Percentiles rank a stretch among this genome's conserved stretches.
Conservation (phyloP, 1,140 invertebrate species). For the Polypedilum vanderplanki region DNA sequence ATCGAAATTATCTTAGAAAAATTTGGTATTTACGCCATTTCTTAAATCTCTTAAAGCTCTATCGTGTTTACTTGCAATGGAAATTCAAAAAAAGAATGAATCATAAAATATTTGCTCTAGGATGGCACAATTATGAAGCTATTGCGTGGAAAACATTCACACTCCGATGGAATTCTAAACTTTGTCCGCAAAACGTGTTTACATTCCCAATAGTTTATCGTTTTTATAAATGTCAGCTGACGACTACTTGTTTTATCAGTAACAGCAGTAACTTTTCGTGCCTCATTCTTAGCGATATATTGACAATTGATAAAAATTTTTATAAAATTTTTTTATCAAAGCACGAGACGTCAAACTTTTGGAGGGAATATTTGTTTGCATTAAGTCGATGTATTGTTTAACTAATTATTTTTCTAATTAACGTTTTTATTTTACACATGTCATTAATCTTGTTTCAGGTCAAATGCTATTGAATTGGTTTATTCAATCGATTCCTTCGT, state of each 20-base stretch:
- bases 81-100: neutral
- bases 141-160: neutral
- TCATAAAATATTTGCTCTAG: neutral
- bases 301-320: neutral
- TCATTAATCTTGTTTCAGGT: slow-evolving; percentile 52
- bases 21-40: neutral
- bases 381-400: neutral
- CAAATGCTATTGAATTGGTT: slow-evolving; percentile 88
- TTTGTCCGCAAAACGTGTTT: neutral
- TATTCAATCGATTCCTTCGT: slow-evolving; percentile 65
- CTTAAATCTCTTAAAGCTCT: neutral
- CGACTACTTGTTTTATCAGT: neutral
- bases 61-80: neutral
- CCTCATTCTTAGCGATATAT: neutral
- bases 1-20: slow-evolving; percentile 1
- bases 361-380: neutral
- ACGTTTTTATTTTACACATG: neutral
- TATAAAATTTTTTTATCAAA: neutral
- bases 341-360: neutral
- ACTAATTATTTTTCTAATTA: neutral
- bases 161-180: neutral
- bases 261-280: neutral
- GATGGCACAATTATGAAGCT: neutral
- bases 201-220: neutral
- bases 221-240: neutral